phyloP scores from a whole-genome alignment of 2,888 invertebrate species.

The Brachyopa scutellaris region DNA sequence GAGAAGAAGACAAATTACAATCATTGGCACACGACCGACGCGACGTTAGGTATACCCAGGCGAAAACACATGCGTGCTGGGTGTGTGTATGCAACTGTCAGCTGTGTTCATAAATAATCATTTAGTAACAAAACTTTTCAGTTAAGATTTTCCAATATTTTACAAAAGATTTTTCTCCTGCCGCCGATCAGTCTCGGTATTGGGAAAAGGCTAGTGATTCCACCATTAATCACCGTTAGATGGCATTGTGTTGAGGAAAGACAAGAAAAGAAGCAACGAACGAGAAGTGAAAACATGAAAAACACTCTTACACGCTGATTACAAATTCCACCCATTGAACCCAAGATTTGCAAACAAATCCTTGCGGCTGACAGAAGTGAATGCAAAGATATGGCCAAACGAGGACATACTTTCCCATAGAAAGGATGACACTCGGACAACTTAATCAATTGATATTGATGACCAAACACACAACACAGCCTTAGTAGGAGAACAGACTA shows the following conservation, averaged over 20 bases:
- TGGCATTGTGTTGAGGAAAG: constrained; percentile 34
- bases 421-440: constrained; percentile 47
- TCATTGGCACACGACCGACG: constrained; percentile 26
- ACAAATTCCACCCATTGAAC: constrained; percentile 46
- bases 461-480: constrained; percentile 16
- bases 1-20: constrained; percentile 52
- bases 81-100: constrained; percentile 42
- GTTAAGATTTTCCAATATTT: constrained; percentile 37
- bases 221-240: constrained; percentile 57
- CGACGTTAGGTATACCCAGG: no score
- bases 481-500: constrained; percentile 42
- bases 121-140: constrained; percentile 46
- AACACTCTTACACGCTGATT: constrained; percentile 41
- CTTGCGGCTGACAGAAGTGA: constrained; percentile 60
- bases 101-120: constrained; percentile 51
- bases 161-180: constrained; percentile 16
- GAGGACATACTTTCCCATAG: constrained; percentile 49
- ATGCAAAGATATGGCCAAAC: constrained; percentile 58
- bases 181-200: constrained; percentile 23
- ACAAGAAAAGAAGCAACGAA: neutral
- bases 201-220: constrained; percentile 42
- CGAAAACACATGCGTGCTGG: constrained; percentile 12
- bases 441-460: constrained; percentile 60
- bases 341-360: constrained; percentile 48
- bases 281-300: constrained; percentile 5